phyloP scores from a whole-genome alignment of 2,113 vertebrate species.

The Mystacornis crossleyi region DNA sequence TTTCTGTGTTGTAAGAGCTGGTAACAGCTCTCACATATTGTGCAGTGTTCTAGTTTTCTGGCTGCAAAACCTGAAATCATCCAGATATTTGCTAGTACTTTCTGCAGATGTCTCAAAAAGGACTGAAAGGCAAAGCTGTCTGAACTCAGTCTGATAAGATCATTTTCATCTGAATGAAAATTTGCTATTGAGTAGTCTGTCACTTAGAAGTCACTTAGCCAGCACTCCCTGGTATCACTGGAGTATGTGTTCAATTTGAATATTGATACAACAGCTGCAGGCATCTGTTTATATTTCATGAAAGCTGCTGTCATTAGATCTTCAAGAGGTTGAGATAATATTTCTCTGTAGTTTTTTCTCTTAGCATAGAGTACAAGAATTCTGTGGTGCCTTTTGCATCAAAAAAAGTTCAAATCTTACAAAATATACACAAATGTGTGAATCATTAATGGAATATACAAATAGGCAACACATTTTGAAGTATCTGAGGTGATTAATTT shows the following conservation, averaged over 20 bases:
- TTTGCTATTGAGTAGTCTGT: not conserved
- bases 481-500: not conserved
- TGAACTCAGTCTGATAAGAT: not conserved
- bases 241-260: not conserved
- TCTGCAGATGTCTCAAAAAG: not conserved
- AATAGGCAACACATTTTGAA: not conserved
- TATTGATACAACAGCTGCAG: conserved; percentile 30
- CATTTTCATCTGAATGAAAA: conserved; percentile 27
- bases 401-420: not conserved
- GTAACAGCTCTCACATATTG: not conserved
- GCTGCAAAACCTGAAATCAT: not conserved
- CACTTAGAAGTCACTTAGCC: not conserved
- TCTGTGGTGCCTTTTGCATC: not conserved
- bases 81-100: not conserved
- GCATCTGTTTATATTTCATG: not conserved
- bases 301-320: not conserved
- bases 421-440: not conserved
- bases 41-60: not conserved
- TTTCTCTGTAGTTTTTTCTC: not conserved
- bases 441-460: not conserved
- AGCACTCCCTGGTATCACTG: not conserved
- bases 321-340: not conserved
- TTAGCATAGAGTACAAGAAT: not conserved
- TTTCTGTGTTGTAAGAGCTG: not conserved
- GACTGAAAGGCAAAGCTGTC: not conserved